These are phyloP conservation scores for Stegodyphus dumicola DNA, from an alignment of 1,140 invertebrate species.

Conservation along the genomic window DNA sequence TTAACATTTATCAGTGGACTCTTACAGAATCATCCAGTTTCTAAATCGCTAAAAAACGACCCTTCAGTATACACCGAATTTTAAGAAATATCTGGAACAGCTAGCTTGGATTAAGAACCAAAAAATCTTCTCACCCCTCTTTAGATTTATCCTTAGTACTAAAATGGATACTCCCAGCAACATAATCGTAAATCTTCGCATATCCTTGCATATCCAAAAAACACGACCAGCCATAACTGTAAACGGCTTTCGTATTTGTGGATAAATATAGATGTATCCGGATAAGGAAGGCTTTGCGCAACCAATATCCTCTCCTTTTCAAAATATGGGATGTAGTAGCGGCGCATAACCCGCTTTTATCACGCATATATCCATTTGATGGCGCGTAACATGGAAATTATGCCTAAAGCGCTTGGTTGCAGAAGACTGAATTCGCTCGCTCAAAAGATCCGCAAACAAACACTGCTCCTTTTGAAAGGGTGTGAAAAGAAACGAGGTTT, in stretches of 20 bases:
- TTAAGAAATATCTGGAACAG: too few species aligned
- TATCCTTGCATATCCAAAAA: conserved; percentile 27
- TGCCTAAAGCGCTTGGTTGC: conserved; percentile 3
- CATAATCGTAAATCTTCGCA: conserved; percentile 51
- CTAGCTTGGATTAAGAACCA: too few species aligned
- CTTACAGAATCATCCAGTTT: too few species aligned
- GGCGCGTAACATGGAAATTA: conserved; percentile 58
- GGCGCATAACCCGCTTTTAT: conserved; percentile 55
- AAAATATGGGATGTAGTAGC: conserved; percentile 58
- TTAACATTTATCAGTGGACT: too few species aligned
- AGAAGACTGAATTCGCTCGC: conserved; percentile 7
- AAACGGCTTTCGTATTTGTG: conserved; percentile 53
- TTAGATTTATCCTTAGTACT: conserved; percentile 52
- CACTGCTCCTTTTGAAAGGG: conserved; percentile 7
- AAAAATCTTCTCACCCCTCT: conserved; percentile 26
- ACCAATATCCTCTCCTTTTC: conserved; percentile 50
- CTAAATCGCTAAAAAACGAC: too few species aligned
- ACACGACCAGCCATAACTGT: conserved; percentile 49
- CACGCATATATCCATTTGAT: conserved; percentile 59
- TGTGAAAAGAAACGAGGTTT: conserved; percentile 23
- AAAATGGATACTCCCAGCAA: conserved; percentile 38
- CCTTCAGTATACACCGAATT: too few species aligned
- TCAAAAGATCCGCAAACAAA: conserved; percentile 52
- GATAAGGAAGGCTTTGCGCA: conserved; percentile 38
- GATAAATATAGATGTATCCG: conserved; percentile 42